These are phyloP conservation scores for Petaurus breviceps DNA, from an alignment of 2,113 vertebrate genomes.

Conservation along the genomic window DNA sequence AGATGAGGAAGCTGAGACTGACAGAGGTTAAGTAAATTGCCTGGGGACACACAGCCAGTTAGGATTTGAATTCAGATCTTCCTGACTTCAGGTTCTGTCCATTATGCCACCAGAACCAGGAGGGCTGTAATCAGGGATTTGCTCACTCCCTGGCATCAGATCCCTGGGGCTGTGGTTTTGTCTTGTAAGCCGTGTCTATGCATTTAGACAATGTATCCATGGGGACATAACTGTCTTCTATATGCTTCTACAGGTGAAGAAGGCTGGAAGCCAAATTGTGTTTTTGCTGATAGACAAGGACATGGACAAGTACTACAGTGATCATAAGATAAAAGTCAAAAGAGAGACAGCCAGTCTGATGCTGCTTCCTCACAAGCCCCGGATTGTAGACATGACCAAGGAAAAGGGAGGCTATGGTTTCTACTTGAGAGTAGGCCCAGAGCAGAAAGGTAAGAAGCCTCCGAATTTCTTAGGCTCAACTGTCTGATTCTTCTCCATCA, in stretches of 20 bases:
- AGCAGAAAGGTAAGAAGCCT: slow-evolving; percentile 78
- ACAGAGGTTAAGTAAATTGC: neutral
- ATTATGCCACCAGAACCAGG: neutral
- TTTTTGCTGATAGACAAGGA: slow-evolving; percentile 91
- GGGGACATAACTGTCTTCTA: neutral
- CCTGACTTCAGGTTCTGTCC: neutral
- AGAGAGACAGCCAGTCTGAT: slow-evolving; percentile 84
- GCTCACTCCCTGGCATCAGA: neutral
- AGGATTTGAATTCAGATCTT: neutral
- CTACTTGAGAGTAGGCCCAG: slow-evolving; percentile 85
- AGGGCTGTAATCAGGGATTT: fast-evolving
- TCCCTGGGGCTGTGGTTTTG: no score
- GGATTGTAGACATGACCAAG: slow-evolving; percentile 85
- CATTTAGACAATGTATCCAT: neutral
- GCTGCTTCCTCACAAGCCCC: slow-evolving; percentile 88
- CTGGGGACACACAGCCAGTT: neutral
- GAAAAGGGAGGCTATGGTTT: slow-evolving; percentile 91
- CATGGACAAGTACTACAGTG: slow-evolving; percentile 84
- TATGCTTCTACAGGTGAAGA: slow-evolving; percentile 84
- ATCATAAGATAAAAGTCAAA: slow-evolving; percentile 79
- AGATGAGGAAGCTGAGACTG: neutral
- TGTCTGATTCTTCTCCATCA: neutral
- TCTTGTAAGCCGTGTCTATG: neutral
- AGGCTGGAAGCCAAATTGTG: slow-evolving; percentile 84
- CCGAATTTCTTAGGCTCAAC: neutral